These are phyloP conservation scores for Ameiurus melas DNA, from an alignment of 2,113 vertebrate species.

Conservation along the genomic window DNA sequence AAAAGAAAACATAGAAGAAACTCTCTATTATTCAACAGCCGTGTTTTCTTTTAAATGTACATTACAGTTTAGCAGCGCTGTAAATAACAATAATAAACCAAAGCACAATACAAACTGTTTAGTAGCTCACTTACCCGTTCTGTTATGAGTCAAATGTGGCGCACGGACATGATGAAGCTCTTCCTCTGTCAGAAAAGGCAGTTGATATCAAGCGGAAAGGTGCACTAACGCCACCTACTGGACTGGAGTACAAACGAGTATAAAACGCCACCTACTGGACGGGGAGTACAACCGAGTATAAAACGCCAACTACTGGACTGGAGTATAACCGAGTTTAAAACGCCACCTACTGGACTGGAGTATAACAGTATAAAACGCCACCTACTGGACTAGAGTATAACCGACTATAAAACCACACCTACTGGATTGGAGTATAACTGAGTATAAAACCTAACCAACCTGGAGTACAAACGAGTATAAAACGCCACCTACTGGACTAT, in stretches of 20 bases:
- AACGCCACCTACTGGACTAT: too few relatives aligned
- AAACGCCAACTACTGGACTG: too few relatives aligned
- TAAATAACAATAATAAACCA: background rate
- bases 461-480: too few relatives aligned
- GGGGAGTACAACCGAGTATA: too few relatives aligned
- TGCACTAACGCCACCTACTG: background rate
- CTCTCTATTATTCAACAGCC: background rate
- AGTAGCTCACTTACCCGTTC: background rate
- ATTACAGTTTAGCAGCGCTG: background rate
- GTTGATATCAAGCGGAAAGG: background rate
- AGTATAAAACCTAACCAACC: too few relatives aligned
- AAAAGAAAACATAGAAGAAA: background rate
- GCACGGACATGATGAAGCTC: background rate
- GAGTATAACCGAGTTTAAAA: too few relatives aligned
- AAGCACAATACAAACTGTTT: background rate
- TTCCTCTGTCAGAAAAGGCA: background rate
- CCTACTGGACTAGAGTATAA: too few relatives aligned
- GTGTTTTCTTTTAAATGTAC: background rate
- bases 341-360: background rate
- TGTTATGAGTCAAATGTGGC: constrained; percentile 43
- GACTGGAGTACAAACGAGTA: background rate
- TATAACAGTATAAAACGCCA: background rate
- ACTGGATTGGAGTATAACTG: too few relatives aligned
- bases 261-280: too few relatives aligned
- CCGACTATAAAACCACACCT: too few relatives aligned